Evolutionary conservation across 2,797 vertebrate species (phyloP).

Genomic region (Pangasius macronema): DNA sequence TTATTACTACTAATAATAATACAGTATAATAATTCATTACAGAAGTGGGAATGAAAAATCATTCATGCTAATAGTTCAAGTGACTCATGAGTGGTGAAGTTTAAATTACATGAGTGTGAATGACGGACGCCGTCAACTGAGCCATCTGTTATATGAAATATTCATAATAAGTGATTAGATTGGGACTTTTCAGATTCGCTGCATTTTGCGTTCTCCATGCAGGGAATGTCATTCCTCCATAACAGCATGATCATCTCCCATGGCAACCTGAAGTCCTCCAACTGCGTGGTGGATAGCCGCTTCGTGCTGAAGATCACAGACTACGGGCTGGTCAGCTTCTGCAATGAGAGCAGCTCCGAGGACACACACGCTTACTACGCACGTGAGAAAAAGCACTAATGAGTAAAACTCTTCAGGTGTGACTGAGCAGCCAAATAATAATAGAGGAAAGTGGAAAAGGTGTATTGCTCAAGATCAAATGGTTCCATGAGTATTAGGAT

Average conservation of each 20-base stretch:
- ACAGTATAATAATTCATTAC: neutral
- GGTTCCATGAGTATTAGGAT: neutral
- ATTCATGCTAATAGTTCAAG: neutral
- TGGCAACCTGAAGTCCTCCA: slow-evolving; percentile 91
- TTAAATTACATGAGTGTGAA: neutral
- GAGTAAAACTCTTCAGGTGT: neutral
- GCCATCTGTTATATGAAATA: neutral
- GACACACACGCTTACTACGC: slow-evolving; percentile 82
- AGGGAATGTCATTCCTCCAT: slow-evolving; percentile 93
- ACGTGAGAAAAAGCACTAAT: slow-evolving; percentile 66
- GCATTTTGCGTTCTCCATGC: neutral
- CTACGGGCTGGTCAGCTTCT: slow-evolving; percentile 85
- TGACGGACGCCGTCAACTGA: neutral
- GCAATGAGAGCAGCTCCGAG: slow-evolving; percentile 64
- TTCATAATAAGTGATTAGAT: neutral
- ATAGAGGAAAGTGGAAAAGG: neutral
- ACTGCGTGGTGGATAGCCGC: slow-evolving; percentile 91
- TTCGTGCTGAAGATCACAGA: slow-evolving; percentile 94
- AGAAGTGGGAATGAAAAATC: neutral
- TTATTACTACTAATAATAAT: neutral
- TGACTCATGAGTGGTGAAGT: neutral
- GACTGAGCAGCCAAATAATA: neutral
- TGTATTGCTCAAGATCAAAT: neutral
- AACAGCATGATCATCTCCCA: slow-evolving; percentile 85
- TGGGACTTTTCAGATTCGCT: neutral